A percentile compares a stretch with the other conserved stretches of the same genome.
These are phyloP conservation scores for Phalangium opilio DNA, from an alignment of 2,888 invertebrate genomes.

Conservation along the genomic window DNA sequence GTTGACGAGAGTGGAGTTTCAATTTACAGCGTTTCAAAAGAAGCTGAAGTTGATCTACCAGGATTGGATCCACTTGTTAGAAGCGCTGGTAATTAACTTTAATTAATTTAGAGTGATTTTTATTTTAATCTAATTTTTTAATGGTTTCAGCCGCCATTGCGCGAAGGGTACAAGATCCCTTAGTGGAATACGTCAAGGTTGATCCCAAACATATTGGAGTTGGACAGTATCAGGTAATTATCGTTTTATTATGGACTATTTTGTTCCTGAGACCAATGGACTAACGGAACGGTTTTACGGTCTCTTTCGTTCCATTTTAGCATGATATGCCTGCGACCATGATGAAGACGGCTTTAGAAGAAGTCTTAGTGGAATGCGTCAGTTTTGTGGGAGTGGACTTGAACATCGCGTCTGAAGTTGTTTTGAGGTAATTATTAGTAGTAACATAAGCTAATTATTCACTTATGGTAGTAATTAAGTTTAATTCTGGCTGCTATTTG, in stretches of 20 bases:
- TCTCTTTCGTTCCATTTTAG: no score
- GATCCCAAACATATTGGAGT: slow-evolving; percentile 78
- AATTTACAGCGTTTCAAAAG: slow-evolving; percentile 71
- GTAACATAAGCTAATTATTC: background rate
- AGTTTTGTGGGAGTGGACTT: slow-evolving; percentile 86
- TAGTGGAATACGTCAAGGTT: slow-evolving; percentile 80
- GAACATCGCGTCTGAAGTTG: slow-evolving; percentile 66
- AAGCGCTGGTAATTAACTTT: slow-evolving; percentile 43
- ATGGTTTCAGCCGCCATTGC: slow-evolving; percentile 45
- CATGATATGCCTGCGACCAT: slow-evolving; percentile 70
- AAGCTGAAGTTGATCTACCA: slow-evolving; percentile 69
- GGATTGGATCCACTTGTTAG: slow-evolving; percentile 66
- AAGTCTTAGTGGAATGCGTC: slow-evolving; percentile 74
- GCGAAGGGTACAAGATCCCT: slow-evolving; percentile 71
- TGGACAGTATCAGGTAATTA: slow-evolving; percentile 58
- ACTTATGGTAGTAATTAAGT: background rate
- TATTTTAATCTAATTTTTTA: background rate
- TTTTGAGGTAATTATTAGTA: slow-evolving; percentile 48
- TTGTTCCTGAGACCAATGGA: no score
- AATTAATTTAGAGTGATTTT: background rate
- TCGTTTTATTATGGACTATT: no score
- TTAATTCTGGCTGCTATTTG: no score
- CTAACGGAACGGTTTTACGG: no score
- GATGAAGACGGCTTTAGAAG: slow-evolving; percentile 50
- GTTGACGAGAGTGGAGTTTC: slow-evolving; percentile 84